Percentiles rank a stretch among this genome's conserved stretches.
Conservation (phyloP, 2,797 vertebrate species). For the Parambassis ranga region DNA sequence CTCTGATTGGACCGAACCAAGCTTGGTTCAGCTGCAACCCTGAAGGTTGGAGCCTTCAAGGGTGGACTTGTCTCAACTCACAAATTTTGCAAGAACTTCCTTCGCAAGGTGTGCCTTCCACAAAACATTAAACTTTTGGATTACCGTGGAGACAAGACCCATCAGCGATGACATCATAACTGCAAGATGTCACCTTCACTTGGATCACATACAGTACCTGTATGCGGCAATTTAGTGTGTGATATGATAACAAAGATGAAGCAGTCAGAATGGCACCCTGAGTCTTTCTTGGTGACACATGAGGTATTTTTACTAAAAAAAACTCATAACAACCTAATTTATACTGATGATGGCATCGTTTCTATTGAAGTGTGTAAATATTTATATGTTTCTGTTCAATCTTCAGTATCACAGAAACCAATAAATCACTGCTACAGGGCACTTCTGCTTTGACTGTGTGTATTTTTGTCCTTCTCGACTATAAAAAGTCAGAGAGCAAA, state of each 20-base stretch:
- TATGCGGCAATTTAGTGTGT: background rate
- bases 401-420: slow-evolving; percentile 26
- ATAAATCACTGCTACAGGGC: slow-evolving; percentile 43
- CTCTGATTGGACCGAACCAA: too few relatives aligned
- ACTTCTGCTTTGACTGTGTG: slow-evolving; percentile 18
- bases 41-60: too few relatives aligned
- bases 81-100: too few relatives aligned
- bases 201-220: too few relatives aligned
- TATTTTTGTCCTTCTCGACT: slow-evolving; percentile 51
- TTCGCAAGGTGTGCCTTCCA: too few relatives aligned
- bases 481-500: slow-evolving; percentile 51
- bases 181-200: too few relatives aligned
- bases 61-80: too few relatives aligned
- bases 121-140: too few relatives aligned
- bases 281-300: background rate
- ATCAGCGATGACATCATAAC: too few relatives aligned
- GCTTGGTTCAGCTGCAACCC: too few relatives aligned
- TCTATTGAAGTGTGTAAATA: slow-evolving; percentile 20
- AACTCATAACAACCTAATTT: slow-evolving; percentile 5
- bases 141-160: too few relatives aligned
- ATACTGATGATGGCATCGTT: slow-evolving; percentile 15
- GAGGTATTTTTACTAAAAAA: slow-evolving; percentile 1
- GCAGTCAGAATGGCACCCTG: background rate
- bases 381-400: slow-evolving; percentile 12
- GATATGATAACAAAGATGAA: background rate